These are phyloP conservation scores for Drosophila pseudotalamancana DNA, from an alignment of 2,888 invertebrate species.

Conservation along the genomic window DNA sequence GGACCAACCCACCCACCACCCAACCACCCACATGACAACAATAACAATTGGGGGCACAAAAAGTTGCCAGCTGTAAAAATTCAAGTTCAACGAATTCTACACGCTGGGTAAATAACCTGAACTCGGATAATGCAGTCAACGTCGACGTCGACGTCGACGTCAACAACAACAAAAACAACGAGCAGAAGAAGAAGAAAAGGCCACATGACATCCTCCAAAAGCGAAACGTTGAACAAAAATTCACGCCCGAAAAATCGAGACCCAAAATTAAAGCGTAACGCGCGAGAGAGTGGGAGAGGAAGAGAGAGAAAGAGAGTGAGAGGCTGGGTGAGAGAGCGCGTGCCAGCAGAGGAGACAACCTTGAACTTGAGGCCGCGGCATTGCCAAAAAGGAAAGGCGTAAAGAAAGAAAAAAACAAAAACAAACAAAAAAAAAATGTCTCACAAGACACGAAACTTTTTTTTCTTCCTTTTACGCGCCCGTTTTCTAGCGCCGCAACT, in stretches of 20 bases:
- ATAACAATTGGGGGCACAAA: slow-evolving; percentile 24
- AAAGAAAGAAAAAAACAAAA: too few species aligned
- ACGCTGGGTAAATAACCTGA: slow-evolving; percentile 71
- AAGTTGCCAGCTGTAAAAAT: slow-evolving; percentile 57
- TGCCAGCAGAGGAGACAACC: slow-evolving; percentile 56
- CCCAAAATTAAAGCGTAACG: slow-evolving; percentile 13
- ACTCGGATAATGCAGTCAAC: slow-evolving; percentile 35
- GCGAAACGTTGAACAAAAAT: slow-evolving; percentile 37
- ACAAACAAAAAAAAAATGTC: slow-evolving; percentile 36
- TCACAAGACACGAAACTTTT: slow-evolving; percentile 33
- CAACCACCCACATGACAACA: slow-evolving; percentile 20
- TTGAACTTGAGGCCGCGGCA: slow-evolving; percentile 65
- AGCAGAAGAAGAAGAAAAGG: slow-evolving; percentile 30
- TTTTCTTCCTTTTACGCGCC: slow-evolving; percentile 12
- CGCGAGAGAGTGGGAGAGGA: slow-evolving; percentile 5
- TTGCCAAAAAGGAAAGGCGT: slow-evolving; percentile 53
- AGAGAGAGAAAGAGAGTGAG: slow-evolving; percentile 21
- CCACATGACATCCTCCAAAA: slow-evolving; percentile 56
- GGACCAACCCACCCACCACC: neutral
- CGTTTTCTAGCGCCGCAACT: slow-evolving; percentile 26
- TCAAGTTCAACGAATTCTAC: slow-evolving; percentile 71
- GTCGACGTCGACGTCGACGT: slow-evolving; percentile 29
- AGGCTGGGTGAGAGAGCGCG: slow-evolving; percentile 10
- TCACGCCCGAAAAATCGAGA: slow-evolving; percentile 60
- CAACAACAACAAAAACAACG: slow-evolving; percentile 45